phyloP scores from a whole-genome alignment of 2,113 vertebrate species.

The Prolemur simus region DNA sequence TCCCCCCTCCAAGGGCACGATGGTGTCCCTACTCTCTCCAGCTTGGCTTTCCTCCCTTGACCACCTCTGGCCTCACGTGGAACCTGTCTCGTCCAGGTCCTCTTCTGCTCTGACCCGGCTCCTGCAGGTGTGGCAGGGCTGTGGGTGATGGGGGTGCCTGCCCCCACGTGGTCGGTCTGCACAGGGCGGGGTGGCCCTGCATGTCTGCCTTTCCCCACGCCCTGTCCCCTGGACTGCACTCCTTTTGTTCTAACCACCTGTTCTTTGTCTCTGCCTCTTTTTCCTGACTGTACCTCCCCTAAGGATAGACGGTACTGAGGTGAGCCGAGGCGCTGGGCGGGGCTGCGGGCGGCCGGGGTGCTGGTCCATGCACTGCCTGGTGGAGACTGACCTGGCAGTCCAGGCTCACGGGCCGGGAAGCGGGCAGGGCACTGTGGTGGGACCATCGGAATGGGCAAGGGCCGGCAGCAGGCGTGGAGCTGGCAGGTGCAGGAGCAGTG shows the following conservation, averaged over 20 bases:
- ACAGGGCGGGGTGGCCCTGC: not conserved
- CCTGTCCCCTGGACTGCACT: slow-evolving; percentile 57
- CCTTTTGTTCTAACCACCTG: slow-evolving; percentile 85
- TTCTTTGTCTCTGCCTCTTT: slow-evolving; percentile 87
- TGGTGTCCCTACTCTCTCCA: not conserved
- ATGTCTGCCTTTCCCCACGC: not conserved
- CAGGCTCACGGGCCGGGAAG: not conserved
- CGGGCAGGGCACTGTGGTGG: not conserved
- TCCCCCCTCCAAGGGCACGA: not conserved
- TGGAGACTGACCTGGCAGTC: not conserved
- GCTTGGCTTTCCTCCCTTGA: not conserved
- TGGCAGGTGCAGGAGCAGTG: not conserved
- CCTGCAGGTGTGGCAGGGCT: not conserved
- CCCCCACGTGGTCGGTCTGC: not conserved
- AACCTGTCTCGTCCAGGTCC: not conserved
- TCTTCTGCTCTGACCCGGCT: not conserved
- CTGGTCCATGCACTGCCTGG: not conserved
- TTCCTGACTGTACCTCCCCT: slow-evolving; percentile 88
- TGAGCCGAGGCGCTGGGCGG: slow-evolving; percentile 86
- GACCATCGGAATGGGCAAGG: accelerated
- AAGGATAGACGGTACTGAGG: slow-evolving; percentile 97
- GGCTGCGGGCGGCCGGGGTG: slow-evolving; percentile 32
- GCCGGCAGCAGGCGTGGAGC: not conserved
- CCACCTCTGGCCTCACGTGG: not conserved
- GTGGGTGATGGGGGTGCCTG: accelerated